Percentiles rank a stretch among this genome's conserved stretches.
These are phyloP conservation scores for Plagiodera versicolora DNA, from an alignment of 2,888 invertebrate genomes.

Conservation along the genomic window DNA sequence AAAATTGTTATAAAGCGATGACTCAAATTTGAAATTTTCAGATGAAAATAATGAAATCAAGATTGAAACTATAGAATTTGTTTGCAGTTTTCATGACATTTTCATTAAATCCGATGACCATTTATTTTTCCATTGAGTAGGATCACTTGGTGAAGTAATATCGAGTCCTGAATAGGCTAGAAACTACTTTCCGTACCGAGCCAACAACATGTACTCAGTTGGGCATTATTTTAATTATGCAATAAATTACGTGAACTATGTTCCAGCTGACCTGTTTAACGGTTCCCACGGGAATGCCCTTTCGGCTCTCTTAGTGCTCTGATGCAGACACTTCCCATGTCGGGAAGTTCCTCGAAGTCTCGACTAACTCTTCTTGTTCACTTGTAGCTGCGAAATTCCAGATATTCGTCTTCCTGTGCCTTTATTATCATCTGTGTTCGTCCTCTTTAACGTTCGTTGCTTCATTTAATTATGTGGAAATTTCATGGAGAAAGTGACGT, in stretches of 20 bases:
- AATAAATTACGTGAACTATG: constrained; percentile 29
- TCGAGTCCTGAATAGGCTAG: no score
- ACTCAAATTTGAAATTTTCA: no score
- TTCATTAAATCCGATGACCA: no score
- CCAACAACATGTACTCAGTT: constrained; percentile 9
- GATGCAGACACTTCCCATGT: constrained; percentile 25
- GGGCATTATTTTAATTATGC: constrained; percentile 29
- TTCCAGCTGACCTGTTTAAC: constrained; percentile 30
- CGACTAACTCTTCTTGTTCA: constrained; percentile 23
- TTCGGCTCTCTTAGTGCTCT: constrained; percentile 25
- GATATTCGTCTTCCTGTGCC: neutral
- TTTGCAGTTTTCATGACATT: no score
- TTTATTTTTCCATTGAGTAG: no score
- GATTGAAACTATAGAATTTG: no score
- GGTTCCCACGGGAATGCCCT: constrained; percentile 24
- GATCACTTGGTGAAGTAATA: no score
- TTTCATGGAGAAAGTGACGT: no score
- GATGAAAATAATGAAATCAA: no score
- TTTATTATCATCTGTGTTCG: neutral
- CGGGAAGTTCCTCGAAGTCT: constrained; percentile 25
- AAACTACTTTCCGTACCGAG: no score
- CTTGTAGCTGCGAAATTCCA: neutral
- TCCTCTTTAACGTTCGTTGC: neutral
- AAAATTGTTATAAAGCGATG: no score
- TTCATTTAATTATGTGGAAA: no score